phyloP scores from a whole-genome alignment of 2,888 invertebrate species.

The Caenorhabditis sinica region DNA sequence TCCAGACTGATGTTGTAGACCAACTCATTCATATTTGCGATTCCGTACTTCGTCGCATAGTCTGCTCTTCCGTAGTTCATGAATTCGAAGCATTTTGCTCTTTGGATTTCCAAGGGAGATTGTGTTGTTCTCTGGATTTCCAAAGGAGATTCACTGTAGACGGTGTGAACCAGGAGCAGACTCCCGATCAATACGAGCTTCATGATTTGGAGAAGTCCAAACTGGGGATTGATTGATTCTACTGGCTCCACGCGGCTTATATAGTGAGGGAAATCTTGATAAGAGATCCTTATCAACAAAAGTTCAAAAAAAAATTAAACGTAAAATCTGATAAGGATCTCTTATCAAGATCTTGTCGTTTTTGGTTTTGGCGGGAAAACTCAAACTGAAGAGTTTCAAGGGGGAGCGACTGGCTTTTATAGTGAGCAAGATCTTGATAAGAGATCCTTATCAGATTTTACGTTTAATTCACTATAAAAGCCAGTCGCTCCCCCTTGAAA shows the following conservation, averaged over 20 bases:
- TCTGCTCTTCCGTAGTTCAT: not conserved
- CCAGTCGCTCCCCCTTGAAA: no score
- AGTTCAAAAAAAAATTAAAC: not conserved
- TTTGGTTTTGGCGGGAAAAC: no score
- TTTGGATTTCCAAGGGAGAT: no score
- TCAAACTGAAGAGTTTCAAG: no score
- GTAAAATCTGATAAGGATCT: no score
- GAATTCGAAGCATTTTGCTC: not conserved
- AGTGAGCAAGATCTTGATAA: no score
- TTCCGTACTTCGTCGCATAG: not conserved
- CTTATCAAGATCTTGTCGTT: no score
- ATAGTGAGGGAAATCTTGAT: not conserved
- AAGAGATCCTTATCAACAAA: not conserved
- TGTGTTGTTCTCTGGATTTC: no score
- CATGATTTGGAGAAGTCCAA: not conserved
- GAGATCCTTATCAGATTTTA: no score
- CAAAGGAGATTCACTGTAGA: not conserved
- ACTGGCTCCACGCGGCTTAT: not conserved
- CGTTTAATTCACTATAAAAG: no score
- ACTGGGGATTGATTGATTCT: not conserved
- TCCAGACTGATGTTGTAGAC: not conserved
- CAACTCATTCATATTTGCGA: not conserved
- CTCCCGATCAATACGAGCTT: not conserved
- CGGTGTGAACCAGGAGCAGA: not conserved
- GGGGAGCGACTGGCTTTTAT: no score